phyloP scores from a whole-genome alignment of 1,140 invertebrate species.

The Caerostris extrusa region DNA sequence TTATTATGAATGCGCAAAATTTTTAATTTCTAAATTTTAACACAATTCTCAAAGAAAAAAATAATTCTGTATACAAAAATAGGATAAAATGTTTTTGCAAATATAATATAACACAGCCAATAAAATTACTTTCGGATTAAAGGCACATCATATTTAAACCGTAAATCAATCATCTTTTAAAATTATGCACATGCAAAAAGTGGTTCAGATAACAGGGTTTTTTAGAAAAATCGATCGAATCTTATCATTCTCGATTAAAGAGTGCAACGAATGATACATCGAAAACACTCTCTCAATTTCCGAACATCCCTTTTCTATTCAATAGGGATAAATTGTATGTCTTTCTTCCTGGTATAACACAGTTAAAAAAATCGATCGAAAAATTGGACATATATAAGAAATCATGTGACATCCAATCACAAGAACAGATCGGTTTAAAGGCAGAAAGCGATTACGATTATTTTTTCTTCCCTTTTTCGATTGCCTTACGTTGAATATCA shows the following conservation, averaged over 20 bases:
- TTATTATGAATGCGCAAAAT: no score
- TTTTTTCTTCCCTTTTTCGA: constrained; percentile 41
- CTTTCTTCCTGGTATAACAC: not conserved
- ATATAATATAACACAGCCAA: not conserved
- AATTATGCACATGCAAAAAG: constrained; percentile 30
- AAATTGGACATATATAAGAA: constrained; percentile 20
- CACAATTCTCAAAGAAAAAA: no score
- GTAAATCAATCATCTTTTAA: constrained; percentile 53
- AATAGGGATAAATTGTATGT: constrained; percentile 65
- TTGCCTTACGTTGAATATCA: constrained; percentile 44
- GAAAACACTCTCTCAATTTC: not conserved
- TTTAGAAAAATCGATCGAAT: constrained; percentile 62
- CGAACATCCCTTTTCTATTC: constrained; percentile 44
- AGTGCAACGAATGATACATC: not conserved
- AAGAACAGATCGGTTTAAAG: constrained; percentile 58
- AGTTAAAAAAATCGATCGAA: constrained; percentile 47
- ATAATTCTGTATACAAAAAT: no score
- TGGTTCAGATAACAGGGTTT: constrained; percentile 69
- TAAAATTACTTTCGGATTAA: not conserved
- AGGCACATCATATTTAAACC: constrained; percentile 20
- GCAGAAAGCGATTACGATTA: constrained; percentile 59
- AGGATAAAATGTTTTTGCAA: not conserved
- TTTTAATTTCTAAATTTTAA: no score
- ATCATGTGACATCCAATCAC: constrained; percentile 41
- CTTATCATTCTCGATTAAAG: constrained; percentile 72